A percentile compares a stretch with the other conserved stretches of the same genome.
Evolutionary conservation across 2,888 invertebrate genomes (phyloP).

Genomic region (Acanthococcus lagerstroemiae): DNA sequence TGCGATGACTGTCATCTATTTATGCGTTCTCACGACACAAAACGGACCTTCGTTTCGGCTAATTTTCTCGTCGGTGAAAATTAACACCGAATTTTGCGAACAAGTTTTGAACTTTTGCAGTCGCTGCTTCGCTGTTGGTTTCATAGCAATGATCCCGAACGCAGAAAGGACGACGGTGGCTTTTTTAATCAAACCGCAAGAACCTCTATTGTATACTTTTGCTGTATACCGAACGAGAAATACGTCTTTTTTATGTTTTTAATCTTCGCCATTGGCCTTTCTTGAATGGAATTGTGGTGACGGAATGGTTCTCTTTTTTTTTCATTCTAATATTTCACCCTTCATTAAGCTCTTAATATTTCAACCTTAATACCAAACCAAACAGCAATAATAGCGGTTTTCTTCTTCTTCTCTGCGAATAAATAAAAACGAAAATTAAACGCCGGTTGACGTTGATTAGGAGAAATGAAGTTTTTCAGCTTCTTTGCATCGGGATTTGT

Average conservation of each 20-base stretch:
- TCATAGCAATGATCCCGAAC: too few species aligned
- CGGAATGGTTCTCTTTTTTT: too few species aligned
- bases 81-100: too few species aligned
- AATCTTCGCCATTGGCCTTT: slow-evolving; percentile 28
- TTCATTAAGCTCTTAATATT: slow-evolving; percentile 30
- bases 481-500: not conserved
- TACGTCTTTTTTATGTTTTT: slow-evolving; percentile 22
- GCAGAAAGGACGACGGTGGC: too few species aligned
- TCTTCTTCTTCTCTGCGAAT: not conserved
- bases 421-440: not conserved
- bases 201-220: slow-evolving; percentile 11
- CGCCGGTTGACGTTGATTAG: not conserved
- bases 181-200: slow-evolving; percentile 26
- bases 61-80: too few species aligned
- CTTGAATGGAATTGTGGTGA: not conserved
- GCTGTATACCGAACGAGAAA: not conserved
- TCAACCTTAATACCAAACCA: slow-evolving; percentile 14
- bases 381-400: slow-evolving; percentile 5
- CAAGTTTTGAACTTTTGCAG: too few species aligned
- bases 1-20: too few species aligned
- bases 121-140: too few species aligned
- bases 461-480: not conserved
- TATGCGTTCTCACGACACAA: too few species aligned
- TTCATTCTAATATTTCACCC: slow-evolving; percentile 26
- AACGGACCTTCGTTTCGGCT: too few species aligned